Evolutionary conservation across 1,140 invertebrate species (phyloP), one percentile per base, ranked within the genome.

Genomic region (Drosophila fuyamai): DNA sequence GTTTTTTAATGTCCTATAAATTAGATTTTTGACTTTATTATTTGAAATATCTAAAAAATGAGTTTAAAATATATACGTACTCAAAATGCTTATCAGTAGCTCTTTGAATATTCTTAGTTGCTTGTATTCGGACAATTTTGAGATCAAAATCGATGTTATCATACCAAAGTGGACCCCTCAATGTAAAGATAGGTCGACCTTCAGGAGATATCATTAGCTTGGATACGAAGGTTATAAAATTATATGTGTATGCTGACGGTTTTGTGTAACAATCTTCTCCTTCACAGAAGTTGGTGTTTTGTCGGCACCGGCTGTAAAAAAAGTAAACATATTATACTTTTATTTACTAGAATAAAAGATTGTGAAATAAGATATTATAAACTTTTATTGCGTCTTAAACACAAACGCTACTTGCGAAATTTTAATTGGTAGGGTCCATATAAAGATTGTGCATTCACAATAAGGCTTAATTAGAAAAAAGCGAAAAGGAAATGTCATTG

Each of bases 141-240:
- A 84, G 60, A 44, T 77, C 73, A 13, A 84, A 84, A 95, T 86
- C 47, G 38, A 94, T 95, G 14, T 96, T 95, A 16, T 93, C 94
- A 1, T 94, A 86, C 93, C 95, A 95, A 14, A 94, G 93, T 0
- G 97, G 96, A 0, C 97, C 96, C 60, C 96, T 94, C 95, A 99
- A 97, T 9, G 96, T 97, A 92, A 98, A 98, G 2, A 99, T 93
- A 0, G 61, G 62, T 5, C 94, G 94, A 5, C 95, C 96, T 66
- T 92, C 93, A 2, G 93, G 84, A 0, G 97, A 95, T 7, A 98
- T 94, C 27, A 95, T 95, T 14, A 98, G 93, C 91, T 97, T 97
- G 53, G 97, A 96, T 0, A 97, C 95, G 76, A 99, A 96, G 0
- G 97, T 97, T 68, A 99, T 96, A 92, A 97, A 99, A 93, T 98